A percentile compares a stretch with the other conserved stretches of the same genome.
Conservation (phyloP, 2,888 invertebrate species). For the Zele albiditarsus region DNA sequence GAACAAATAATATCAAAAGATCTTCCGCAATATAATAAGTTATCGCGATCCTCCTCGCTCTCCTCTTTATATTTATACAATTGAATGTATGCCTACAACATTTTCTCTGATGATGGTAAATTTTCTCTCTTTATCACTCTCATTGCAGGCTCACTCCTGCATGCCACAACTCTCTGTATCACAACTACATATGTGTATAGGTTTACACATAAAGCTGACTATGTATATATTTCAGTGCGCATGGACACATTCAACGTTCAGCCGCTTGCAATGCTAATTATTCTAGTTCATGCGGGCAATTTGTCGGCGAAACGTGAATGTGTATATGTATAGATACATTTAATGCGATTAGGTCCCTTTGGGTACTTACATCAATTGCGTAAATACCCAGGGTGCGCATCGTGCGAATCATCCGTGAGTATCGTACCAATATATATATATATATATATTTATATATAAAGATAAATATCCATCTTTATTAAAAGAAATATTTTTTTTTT, state of each 20-base stretch:
- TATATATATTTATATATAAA: not conserved
- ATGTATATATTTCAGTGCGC: not conserved
- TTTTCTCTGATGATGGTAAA: too few species aligned
- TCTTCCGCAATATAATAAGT: not conserved
- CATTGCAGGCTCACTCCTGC: not conserved
- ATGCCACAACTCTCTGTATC: not conserved
- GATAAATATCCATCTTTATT: not conserved
- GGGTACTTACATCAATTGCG: conserved; percentile 68
- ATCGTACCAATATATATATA: not conserved
- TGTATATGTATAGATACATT: conserved; percentile 54
- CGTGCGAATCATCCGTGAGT: not conserved
- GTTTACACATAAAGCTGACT: not conserved
- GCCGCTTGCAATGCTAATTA: conserved; percentile 66
- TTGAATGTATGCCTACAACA: not conserved
- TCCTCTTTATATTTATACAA: conserved; percentile 3
- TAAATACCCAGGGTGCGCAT: conserved; percentile 52
- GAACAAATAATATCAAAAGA: conserved; percentile 2
- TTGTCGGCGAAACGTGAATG: conserved; percentile 64
- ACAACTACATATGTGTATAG: not conserved
- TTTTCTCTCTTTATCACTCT: not conserved
- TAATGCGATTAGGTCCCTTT: conserved; percentile 61
- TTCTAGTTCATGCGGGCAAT: conserved; percentile 70
- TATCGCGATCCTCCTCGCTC: conserved; percentile 11
- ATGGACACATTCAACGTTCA: conserved; percentile 30
- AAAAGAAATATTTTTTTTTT: not conserved